phyloP scores from a whole-genome alignment of 2,113 vertebrate species.

The Sylvia atricapilla region DNA sequence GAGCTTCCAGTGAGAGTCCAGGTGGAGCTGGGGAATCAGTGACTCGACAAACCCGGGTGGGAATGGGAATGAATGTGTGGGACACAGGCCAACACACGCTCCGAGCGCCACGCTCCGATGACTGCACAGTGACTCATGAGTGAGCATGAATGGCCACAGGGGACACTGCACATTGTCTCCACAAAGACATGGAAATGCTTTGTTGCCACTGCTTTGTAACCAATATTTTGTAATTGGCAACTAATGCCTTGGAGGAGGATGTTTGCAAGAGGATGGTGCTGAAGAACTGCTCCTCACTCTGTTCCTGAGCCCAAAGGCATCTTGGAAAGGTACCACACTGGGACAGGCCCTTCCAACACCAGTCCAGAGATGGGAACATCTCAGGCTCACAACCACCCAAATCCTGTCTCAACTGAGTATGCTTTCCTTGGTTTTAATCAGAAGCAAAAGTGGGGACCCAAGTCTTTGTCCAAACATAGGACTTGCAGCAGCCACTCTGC shows the following conservation, averaged over 20 bases:
- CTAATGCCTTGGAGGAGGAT: neutral
- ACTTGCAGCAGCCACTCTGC: neutral
- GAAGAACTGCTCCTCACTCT: neutral
- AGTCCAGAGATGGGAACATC: neutral
- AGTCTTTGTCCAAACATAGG: neutral
- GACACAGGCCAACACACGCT: neutral
- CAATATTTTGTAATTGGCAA: neutral
- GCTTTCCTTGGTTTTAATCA: neutral
- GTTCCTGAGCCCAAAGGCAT: neutral
- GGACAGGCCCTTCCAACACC: neutral
- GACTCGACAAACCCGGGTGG: neutral
- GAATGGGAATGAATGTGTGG: neutral
- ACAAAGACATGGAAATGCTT: neutral
- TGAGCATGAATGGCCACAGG: neutral
- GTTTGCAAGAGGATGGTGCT: neutral
- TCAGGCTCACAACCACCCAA: neutral
- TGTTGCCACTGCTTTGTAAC: neutral
- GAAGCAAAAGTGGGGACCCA: neutral
- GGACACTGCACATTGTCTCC: neutral
- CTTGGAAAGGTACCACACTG: neutral
- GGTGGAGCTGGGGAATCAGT: constrained; percentile 3
- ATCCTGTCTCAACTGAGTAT: neutral
- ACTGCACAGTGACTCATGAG: neutral
- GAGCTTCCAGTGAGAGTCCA: neutral
- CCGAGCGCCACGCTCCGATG: fast-evolving